Base-by-base conservation (phyloP, 2,888 invertebrate genomes). In the Drosophila rubida region DNA sequence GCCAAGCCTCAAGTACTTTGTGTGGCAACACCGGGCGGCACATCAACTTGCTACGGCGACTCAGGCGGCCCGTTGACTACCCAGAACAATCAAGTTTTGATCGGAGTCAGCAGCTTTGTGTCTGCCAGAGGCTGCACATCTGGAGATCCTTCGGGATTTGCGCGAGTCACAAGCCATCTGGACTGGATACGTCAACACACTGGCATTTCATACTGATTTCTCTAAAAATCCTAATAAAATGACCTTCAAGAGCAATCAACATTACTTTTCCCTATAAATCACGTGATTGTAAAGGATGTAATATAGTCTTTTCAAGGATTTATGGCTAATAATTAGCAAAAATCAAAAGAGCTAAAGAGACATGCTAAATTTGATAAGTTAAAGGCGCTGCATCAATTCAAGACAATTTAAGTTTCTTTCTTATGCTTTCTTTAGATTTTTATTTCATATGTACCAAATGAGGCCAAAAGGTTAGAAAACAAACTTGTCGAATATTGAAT, bases 91-190 rank as follows among this genome's bases (percentile, higher is more conserved):
- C 23, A 48, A 3, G 32, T 51, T 0, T 27, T 74, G 7, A 62
- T 74, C 13, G 74, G 74, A 0, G 39, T 74, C 7, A 74, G 55
- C 14, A 58, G 44, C 16, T 70, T 62, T 23, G 65, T 54, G 5
- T 65, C 69, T 0, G 9, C n/a, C 1, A n/a, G 27, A 1, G 60
- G 50, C 6, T 73, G 73, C 50, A 69, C 37, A 6, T 5, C 65
- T 16, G 65, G 73, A n/a, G 2, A 45, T 50, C 69, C 74, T 6
- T 37, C 73, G 6, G 73, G 74, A 6, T 73, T 74, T 32, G 53
- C 73, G 14, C 69, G 73, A 6, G 60, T 73, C 37, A 69, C 73
- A 9, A 61, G 69, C 4, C 57, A 61, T 13, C 25, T 73, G 11
- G 11, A 58, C 1, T 73, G 73, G 73, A 73, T 73, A 32, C 54